These are phyloP conservation scores for Drosophila arawakana DNA, from an alignment of 1,140 invertebrate genomes.

Conservation along the genomic window DNA sequence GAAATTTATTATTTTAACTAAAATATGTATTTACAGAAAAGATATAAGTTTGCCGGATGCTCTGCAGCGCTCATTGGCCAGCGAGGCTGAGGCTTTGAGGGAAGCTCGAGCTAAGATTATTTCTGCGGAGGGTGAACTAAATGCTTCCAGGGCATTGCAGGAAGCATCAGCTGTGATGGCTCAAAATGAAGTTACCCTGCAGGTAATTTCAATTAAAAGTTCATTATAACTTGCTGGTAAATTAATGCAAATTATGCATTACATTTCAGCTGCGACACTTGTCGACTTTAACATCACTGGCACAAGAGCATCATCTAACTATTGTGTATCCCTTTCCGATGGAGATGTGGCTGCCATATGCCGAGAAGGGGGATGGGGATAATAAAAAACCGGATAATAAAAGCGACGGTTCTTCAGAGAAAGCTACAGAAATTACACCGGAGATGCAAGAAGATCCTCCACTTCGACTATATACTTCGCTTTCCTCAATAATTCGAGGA, in stretches of 20 bases:
- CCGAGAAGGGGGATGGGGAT: background rate
- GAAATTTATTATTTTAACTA: background rate
- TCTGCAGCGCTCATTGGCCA: slow-evolving; percentile 93
- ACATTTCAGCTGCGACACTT: slow-evolving; percentile 72
- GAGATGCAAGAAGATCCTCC: no score
- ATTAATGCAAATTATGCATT: no score
- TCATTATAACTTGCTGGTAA: no score
- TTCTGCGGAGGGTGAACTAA: slow-evolving; percentile 93
- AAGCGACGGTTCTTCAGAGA: background rate
- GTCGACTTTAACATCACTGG: slow-evolving; percentile 96
- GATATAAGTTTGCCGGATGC: slow-evolving; percentile 93
- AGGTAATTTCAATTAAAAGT: slow-evolving; percentile 85
- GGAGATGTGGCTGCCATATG: slow-evolving; percentile 85
- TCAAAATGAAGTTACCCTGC: slow-evolving; percentile 93
- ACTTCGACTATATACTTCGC: background rate
- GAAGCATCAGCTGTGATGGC: slow-evolving; percentile 97
- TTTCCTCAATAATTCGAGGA: no score
- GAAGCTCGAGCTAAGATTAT: slow-evolving; percentile 91
- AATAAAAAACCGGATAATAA: background rate
- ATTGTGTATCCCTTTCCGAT: slow-evolving; percentile 98
- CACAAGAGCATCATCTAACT: slow-evolving; percentile 98
- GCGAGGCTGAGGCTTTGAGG: slow-evolving; percentile 92
- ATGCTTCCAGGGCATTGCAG: slow-evolving; percentile 93
- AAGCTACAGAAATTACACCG: no score
- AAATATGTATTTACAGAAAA: slow-evolving; percentile 87